Evolutionary conservation across 2,888 invertebrate species (phyloP), one percentile per base, ranked within the genome.

Genomic region (Mesoligia furuncula): DNA sequence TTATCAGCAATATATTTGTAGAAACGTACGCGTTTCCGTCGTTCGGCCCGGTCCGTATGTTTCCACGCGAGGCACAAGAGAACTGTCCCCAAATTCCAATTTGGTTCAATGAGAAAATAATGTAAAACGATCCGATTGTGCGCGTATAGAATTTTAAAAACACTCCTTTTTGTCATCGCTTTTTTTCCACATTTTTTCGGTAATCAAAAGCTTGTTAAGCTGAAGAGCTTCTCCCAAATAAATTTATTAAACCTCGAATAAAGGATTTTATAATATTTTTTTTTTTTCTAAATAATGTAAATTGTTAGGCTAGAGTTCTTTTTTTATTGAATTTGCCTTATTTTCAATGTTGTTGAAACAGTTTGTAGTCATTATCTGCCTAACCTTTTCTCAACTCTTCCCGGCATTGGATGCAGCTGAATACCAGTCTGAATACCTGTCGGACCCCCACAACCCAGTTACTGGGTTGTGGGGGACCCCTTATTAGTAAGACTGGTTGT

Each of bases 91-190:
- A 92, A 92, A 92, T 91, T 91, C 90, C 93, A 93, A 93, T 93
- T 93, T 92, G 87, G 89, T 87, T 86, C 90, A 92, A 93, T 91
- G 93, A 91, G 92, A 93, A 93, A 93, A 94, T 94, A 95, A 94
- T 94, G 92, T 91, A 90, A 90, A 93, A 89, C 90, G 93, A 92
- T 93, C 91, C 90, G 90, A 90, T 91, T 91, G 91, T 85, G 93
- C 95, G 94, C 89, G 90, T 80, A 81, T 79, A 76, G 95, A 94
- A 95, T 92, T 90, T 90, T 90, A 92, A 94, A 69, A 93, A 90
- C 86, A 69, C 77, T 83, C 84, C 78, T 87, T 90, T 90, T 87
- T 88, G 85, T 86, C 73, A 84, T 85, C 74, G 73, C 39, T 36
- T 84, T 85, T 83, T 82, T 77, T 42, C 24, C 61, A 45, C 36